A percentile compares a stretch with the other conserved stretches of the same genome.
Conservation (phyloP, 2,888 invertebrate species). For the Drosophila pseudotakahashii region DNA sequence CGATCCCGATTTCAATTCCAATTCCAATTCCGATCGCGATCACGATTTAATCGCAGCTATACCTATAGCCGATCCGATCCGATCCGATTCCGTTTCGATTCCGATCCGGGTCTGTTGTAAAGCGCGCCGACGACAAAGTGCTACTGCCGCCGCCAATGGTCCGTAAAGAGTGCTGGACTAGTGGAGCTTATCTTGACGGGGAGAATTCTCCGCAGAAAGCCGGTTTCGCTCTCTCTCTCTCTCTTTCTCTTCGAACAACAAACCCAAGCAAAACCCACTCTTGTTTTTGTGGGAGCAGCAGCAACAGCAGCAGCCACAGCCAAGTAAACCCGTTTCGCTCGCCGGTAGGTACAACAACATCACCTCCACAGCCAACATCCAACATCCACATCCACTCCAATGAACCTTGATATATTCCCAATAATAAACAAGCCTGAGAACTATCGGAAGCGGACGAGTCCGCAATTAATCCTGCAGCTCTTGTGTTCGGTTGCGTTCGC, state of each 20-base stretch:
- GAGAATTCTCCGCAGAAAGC: constrained; percentile 51
- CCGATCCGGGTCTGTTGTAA: constrained; percentile 69
- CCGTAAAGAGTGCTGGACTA: constrained; percentile 72
- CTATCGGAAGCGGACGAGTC: constrained; percentile 45
- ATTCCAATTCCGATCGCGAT: constrained; percentile 35
- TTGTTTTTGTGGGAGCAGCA: constrained; percentile 27
- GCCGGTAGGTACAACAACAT: constrained; percentile 39
- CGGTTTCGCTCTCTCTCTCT: constrained; percentile 50
- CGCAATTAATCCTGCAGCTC: constrained; percentile 43
- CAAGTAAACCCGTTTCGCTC: constrained; percentile 35
- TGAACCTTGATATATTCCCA: constrained; percentile 43
- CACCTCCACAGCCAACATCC: background rate
- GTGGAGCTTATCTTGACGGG: constrained; percentile 44
- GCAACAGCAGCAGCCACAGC: no score
- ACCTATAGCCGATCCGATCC: background rate
- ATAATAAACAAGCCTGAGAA: constrained; percentile 46
- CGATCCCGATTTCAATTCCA: constrained; percentile 31
- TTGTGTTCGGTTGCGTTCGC: constrained; percentile 40
- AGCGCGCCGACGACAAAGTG: constrained; percentile 77
- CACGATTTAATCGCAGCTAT: constrained; percentile 1
- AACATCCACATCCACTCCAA: constrained; percentile 12
- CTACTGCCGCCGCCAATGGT: constrained; percentile 82
- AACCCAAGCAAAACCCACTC: constrained; percentile 18
- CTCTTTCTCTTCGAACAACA: background rate
- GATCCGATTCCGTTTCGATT: constrained; percentile 47